These are phyloP conservation scores for Alitta virens DNA, from an alignment of 2,888 invertebrate genomes.

Conservation along the genomic window DNA sequence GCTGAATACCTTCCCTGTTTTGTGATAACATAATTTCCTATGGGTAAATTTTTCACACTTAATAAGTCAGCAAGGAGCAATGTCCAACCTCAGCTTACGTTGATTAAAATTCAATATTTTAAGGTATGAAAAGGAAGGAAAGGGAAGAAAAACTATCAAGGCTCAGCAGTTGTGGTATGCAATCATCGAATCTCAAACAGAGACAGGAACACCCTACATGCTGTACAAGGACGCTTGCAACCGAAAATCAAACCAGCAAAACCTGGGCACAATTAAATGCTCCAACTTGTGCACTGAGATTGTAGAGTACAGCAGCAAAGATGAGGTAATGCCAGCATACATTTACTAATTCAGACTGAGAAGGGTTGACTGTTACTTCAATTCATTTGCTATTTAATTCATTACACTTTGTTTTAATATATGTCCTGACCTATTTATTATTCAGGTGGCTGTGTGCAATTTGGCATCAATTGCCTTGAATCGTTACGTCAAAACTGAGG, in stretches of 20 bases:
- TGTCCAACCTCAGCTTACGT: no score
- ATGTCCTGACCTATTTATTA: conserved; percentile 10
- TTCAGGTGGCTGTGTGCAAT: conserved; percentile 88
- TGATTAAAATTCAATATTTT: no score
- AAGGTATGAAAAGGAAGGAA: no score
- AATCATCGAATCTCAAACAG: conserved; percentile 90
- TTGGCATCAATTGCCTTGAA: conserved; percentile 95
- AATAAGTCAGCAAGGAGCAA: no score
- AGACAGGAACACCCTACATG: conserved; percentile 98
- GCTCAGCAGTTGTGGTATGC: conserved; percentile 91
- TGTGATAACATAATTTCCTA: no score
- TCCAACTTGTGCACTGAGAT: conserved; percentile 98
- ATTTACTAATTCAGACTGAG: neutral
- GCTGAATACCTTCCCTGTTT: no score
- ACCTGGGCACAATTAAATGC: conserved; percentile 96
- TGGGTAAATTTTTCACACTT: no score
- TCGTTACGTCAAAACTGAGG: conserved; percentile 80
- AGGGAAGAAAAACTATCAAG: no score
- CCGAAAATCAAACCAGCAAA: conserved; percentile 94
- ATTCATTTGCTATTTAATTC: neutral
- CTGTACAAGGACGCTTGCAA: conserved; percentile 81
- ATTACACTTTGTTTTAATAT: neutral
- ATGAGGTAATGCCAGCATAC: conserved; percentile 66
- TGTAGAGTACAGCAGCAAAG: conserved; percentile 85
- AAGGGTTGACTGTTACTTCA: neutral